Evolutionary conservation across 2,888 invertebrate species (phyloP), one percentile per base, ranked within the genome.

Genomic region (Danaus chrysippus): DNA sequence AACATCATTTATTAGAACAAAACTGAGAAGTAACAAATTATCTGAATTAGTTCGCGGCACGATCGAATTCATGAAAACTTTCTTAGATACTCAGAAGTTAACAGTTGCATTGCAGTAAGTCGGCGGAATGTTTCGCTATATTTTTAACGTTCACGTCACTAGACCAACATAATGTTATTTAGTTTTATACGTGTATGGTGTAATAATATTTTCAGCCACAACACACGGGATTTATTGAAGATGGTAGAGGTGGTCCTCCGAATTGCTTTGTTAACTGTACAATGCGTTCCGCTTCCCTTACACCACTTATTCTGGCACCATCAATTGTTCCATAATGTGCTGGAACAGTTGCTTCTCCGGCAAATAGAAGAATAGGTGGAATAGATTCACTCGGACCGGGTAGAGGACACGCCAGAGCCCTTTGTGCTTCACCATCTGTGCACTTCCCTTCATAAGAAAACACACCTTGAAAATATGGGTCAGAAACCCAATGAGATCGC

Each of bases 271-370:
- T 94, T 65, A 94, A 75, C 67, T 93, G 92, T 49, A 94, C 87
- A 63, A 96, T 91, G 70, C 95, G 89, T 73, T 96, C 94, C 0
- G 96, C 96, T 83, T 96, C 96, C 59, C 96, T 89, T 58, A 96
- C 92, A 0, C 96, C 96, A 70, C 96, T 95, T 54, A 95, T 79
- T 61, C 95, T 90, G 0, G 96, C 96, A 0, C 96, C 96, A 67
- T 96, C 95, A 0, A 95, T 93, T 0, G 96, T 96, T 3, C 87
- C 95, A 72, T 93, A 95, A 67, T 94, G 94, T 0, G 94, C 93
- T 0, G 94, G 92, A 42, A 94, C 93, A 0, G 96, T 96, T 0
- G 96, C 96, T 80, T 96, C 96, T 0, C 96, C 96, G 13, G 96
- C 96, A 76, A 96, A 96, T 55, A 96, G 79, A 46, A 96, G 81